Evolutionary conservation across 2,888 invertebrate species (phyloP), one percentile per base, ranked within the genome.

Genomic region (Stenurella melanura): DNA sequence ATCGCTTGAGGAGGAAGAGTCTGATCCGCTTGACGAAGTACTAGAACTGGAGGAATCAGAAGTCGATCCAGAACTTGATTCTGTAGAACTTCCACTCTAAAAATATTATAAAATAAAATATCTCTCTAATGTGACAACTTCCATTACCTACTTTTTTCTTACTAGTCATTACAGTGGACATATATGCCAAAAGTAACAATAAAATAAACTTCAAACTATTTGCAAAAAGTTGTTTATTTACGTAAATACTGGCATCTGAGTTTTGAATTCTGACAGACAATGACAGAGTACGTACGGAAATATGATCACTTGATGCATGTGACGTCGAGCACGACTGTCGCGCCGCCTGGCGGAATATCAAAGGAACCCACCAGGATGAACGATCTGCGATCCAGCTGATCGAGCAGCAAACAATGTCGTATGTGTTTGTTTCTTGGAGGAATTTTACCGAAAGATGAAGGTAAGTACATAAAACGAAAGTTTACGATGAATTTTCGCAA

Each of bases 31-130:
- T 0, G 94, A 93, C 0, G 93, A 93, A 76, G 93, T 93, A 56
- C 93, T 94, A 83, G 94, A 94, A 0, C 93, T 91, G 0, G 92
- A 91, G 84, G 92, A 94, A 82, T 93, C 95, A 0, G 95, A 94
- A 4, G 92, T 91, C 11, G 93, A 93, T 7, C 92, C 93, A 38
- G 94, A 93, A 83, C 92, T 92, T 77, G 93, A 92, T 81, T 93
- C 93, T 17, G 89, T 87, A 3, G 93, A 92, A 70, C 66, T 92
- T 34, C 90, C 90, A 79, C 79, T 81, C 87, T 87, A 80, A 86
- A 86, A 72, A 64, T 60, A 10, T 71, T 18, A 56, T 19, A 63
- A 34, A 42, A 17, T 38, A 21, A 42, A 17, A 58, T 61, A n/a
- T 4, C 42, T 21, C 19, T 26, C 10, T 66, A 15, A 5, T 26